A percentile compares a stretch with the other conserved stretches of the same genome.
Evolutionary conservation across 2,797 vertebrate genomes (phyloP).

Genomic region (Rhynchotus rufescens): DNA sequence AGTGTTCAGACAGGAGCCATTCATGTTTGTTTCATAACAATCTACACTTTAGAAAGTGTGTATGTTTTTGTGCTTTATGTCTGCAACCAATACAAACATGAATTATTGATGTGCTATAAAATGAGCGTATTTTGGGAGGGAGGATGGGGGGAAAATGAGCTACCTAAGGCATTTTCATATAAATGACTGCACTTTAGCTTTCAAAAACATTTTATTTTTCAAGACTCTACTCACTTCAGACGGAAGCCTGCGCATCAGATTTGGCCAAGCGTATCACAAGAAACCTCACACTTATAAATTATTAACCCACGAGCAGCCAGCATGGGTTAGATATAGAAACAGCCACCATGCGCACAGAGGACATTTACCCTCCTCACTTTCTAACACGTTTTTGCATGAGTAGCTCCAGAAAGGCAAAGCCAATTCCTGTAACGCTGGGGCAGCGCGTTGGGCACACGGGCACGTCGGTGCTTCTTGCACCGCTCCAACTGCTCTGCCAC

Average conservation of each 20-base stretch:
- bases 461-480: neutral
- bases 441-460: neutral
- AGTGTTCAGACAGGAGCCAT: conserved; percentile 21
- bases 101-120: conserved; percentile 65
- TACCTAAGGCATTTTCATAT: conserved; percentile 53
- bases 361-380: neutral
- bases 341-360: neutral
- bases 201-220: conserved; percentile 47
- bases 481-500: neutral
- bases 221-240: conserved; percentile 23
- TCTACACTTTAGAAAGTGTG: conserved; percentile 27
- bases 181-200: conserved; percentile 63
- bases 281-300: conserved; percentile 4
- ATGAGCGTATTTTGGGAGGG: neutral
- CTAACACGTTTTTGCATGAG: conserved; percentile 3
- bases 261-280: conserved; percentile 30
- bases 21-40: conserved; percentile 48
- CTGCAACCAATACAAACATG: conserved; percentile 38
- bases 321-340: neutral
- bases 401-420: conserved; percentile 1
- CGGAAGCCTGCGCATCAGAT: conserved; percentile 13
- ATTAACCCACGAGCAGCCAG: conserved; percentile 36
- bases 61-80: conserved; percentile 30
- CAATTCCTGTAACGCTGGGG: neutral
- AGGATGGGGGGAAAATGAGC: neutral